A percentile compares a stretch with the other conserved stretches of the same genome.
phyloP scores from a whole-genome alignment of 2,888 invertebrate species.

The Limnephilus marmoratus region DNA sequence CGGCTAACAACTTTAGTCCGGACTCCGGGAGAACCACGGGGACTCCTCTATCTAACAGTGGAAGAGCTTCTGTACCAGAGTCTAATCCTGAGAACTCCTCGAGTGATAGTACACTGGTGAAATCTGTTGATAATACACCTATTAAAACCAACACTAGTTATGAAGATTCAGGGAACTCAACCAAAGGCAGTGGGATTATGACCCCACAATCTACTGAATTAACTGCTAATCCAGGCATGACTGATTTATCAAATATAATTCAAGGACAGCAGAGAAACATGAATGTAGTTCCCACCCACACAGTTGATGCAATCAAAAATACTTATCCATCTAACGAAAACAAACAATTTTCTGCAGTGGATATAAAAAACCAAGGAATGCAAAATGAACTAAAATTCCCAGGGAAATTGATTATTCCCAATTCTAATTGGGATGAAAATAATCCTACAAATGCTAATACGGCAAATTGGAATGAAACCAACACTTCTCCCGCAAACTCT shows the following conservation, averaged over 20 bases:
- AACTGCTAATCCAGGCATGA: neutral
- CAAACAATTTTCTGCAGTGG: constrained; percentile 8
- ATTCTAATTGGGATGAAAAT: constrained; percentile 63
- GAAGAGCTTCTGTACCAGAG: constrained; percentile 73
- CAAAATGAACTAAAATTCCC: constrained; percentile 30
- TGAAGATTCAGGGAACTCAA: constrained; percentile 46
- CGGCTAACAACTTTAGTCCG: constrained; percentile 76
- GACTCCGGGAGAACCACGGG: constrained; percentile 69
- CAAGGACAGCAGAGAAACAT: constrained; percentile 67
- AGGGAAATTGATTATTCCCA: constrained; percentile 58
- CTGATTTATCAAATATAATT: constrained; percentile 18
- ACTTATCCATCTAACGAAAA: neutral
- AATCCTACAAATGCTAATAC: constrained; percentile 51
- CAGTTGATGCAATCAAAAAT: constrained; percentile 1
- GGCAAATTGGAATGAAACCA: constrained; percentile 58
- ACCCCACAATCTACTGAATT: constrained; percentile 9
- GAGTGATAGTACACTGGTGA: constrained; percentile 52
- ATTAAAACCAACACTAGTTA: constrained; percentile 44
- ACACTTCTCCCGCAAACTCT: constrained; percentile 61
- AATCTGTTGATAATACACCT: constrained; percentile 53
- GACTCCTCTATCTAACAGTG: constrained; percentile 70
- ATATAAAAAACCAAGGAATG: constrained; percentile 3
- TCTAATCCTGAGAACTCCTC: constrained; percentile 68
- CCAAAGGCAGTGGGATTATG: constrained; percentile 10
- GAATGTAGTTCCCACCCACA: neutral